A percentile compares a stretch with the other conserved stretches of the same genome.
phyloP scores from a whole-genome alignment of 2,888 invertebrate genomes.

The Oscheius sp. region DNA sequence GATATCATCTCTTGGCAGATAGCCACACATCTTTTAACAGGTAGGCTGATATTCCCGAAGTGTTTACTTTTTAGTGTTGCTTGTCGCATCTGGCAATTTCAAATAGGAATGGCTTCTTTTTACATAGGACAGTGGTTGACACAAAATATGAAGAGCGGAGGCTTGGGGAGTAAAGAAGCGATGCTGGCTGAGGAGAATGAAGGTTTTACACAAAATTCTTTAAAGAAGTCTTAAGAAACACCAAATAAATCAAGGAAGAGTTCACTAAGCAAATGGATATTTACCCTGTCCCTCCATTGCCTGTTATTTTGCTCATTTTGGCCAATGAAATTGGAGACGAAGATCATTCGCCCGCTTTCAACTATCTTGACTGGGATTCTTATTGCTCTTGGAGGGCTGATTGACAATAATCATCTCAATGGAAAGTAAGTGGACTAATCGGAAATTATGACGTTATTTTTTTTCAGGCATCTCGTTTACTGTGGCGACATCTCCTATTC shows the following conservation, averaged over 20 bases:
- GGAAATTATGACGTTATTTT: too few species aligned
- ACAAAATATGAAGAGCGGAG: neutral
- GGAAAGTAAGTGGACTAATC: neutral
- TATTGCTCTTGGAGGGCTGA: neutral
- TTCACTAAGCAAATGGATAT: too few species aligned
- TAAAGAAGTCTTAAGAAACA: neutral
- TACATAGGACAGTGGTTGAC: neutral
- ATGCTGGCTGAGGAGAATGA: too few species aligned
- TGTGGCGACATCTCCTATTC: constrained; percentile 52
- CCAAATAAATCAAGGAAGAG: too few species aligned
- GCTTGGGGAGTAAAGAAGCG: neutral
- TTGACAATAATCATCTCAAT: constrained; percentile 15
- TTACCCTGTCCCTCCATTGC: neutral
- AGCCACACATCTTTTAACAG: constrained; percentile 40
- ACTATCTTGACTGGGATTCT: neutral
- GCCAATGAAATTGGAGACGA: neutral
- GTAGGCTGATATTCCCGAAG: constrained; percentile 25
- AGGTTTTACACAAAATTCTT: neutral
- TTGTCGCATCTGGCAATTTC: constrained; percentile 52
- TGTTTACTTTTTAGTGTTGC: constrained; percentile 41
- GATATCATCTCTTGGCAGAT: constrained; percentile 25
- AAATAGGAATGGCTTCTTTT: constrained; percentile 39
- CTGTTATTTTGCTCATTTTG: neutral
- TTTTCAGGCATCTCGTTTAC: constrained; percentile 43
- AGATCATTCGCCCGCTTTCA: neutral